Evolutionary conservation across 2,113 vertebrate genomes (phyloP), one percentile per base, ranked within the genome.

Genomic region (Ctenomys sociabilis): DNA sequence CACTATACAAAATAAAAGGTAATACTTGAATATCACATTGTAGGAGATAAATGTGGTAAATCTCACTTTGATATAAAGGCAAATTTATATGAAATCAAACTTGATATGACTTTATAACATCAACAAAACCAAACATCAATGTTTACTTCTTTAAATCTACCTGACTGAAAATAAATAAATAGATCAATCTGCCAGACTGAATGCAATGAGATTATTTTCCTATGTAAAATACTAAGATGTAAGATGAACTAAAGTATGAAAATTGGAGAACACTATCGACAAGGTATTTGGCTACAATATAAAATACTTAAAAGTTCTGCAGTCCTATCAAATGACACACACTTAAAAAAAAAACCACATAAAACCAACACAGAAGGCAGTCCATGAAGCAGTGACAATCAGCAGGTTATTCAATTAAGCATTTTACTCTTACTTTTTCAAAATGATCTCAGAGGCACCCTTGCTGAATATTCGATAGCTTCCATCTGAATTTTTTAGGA

Each of bases 401-500:
- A 93, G 45, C n/a, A 84, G 72, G 52, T 88, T 85, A 95, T 88
- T 95, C 70, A 90, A 72, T 72, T 70, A 92, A 96, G 86, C 28
- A 61, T 45, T 94, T 95, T 73, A 66, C 66, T 97, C 99, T 98
- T 99, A 99, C 99, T 99, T 99, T 99, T 99, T 99, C 88, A 99
- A 98, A 97, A 99, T 99, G 97, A 99, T 99, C 98, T 99, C 99
- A 3, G 99, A 99, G 96, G 99, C 99, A 98, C 99, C 99, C 98
- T 99, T 99, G 98, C 99, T 99, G 99, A 99, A 99, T 99, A 99
- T 99, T 91, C 99, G 99, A 97, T 98, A 99, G 98, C 99, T 99
- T 98, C 99, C 99, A 96, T 99, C 99, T 90, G 99, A 98, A 96
- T 99, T 99, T 98, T 99, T 99, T 97, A 99, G 98, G 97, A 99